Conservation (phyloP, 92 coral and sea anemone genomes). For the Palythoa caribaeorum region DNA sequence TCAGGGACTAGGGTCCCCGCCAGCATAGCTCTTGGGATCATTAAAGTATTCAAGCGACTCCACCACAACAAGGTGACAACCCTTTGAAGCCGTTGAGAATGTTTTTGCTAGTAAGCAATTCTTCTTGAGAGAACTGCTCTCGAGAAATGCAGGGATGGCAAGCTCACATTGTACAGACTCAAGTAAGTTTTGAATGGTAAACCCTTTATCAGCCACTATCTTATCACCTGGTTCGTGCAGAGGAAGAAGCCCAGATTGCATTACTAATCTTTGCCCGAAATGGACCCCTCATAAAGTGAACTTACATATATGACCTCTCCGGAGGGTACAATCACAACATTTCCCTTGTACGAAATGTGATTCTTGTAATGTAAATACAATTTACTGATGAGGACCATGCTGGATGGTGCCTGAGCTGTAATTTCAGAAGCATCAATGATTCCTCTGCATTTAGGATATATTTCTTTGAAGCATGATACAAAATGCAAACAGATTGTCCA, state of each 20-base stretch:
- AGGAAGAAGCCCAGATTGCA: background rate
- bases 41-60: no score
- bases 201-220: background rate
- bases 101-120: no score
- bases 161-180: background rate
- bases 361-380: constrained; percentile 12
- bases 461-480: constrained; percentile 34
- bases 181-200: background rate
- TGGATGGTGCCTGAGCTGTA: constrained; percentile 47
- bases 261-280: background rate
- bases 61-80: no score
- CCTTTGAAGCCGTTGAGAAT: no score
- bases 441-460: constrained; percentile 45
- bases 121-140: no score
- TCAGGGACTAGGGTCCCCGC: no score
- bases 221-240: background rate
- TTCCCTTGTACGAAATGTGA: constrained; percentile 12
- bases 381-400: constrained; percentile 37
- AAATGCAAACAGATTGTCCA: no score
- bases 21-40: no score
- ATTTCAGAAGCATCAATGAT: constrained; percentile 53
- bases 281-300: background rate
- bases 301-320: no score
- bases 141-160: background rate
- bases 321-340: constrained; percentile 24